phyloP scores from a whole-genome alignment of 1,140 invertebrate species.

The Argopecten irradians region DNA sequence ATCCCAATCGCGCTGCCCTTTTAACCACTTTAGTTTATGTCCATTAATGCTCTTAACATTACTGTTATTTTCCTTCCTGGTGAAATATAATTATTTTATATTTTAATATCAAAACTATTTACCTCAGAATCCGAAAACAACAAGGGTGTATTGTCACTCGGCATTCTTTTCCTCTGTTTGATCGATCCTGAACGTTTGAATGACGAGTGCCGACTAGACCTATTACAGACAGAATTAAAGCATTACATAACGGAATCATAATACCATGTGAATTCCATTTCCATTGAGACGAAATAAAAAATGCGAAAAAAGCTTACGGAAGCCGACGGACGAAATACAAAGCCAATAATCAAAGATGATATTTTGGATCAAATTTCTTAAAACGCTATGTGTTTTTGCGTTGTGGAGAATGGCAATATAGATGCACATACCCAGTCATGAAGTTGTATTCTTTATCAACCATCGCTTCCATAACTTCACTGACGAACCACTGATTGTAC shows the following conservation, averaged over 20 bases:
- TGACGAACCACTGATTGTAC: slow-evolving; percentile 59
- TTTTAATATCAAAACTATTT: too few relatives aligned
- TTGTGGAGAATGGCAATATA: neutral
- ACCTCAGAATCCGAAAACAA: neutral
- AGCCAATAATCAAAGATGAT: too few relatives aligned
- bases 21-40: too few relatives aligned
- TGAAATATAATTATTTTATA: too few relatives aligned
- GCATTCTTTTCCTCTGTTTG: neutral
- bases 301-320: neutral
- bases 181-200: neutral
- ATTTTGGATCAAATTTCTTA: too few relatives aligned
- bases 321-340: neutral
- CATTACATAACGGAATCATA: neutral
- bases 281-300: too few relatives aligned
- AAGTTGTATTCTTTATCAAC: neutral
- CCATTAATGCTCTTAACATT: too few relatives aligned
- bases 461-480: slow-evolving; percentile 43
- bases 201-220: neutral
- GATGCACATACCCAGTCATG: neutral
- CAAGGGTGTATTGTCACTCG: neutral
- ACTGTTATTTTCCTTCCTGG: too few relatives aligned
- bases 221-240: neutral
- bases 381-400: slow-evolving; percentile 23
- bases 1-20: slow-evolving; percentile 2
- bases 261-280: too few relatives aligned